Evolutionary conservation across 2,797 vertebrate genomes (phyloP), one percentile per base, ranked within the genome.

Genomic region (Xenopus petersii): DNA sequence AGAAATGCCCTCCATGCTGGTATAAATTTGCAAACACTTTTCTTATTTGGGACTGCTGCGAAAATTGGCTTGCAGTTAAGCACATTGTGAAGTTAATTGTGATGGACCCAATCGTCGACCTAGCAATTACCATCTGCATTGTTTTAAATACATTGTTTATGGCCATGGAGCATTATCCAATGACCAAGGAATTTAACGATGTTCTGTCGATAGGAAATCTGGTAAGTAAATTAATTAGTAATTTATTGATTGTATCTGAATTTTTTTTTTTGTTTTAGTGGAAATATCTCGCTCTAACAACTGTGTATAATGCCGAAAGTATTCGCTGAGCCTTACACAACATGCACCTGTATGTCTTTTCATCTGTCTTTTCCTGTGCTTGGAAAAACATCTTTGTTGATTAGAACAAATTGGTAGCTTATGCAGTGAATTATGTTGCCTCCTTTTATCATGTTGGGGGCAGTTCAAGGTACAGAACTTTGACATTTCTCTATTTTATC

Each of bases 111-210:
- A 90, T 99, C 81, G 90, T 91, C 42, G 98, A 99, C 85, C 88
- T 99, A 51, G 84, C 91, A 42, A 92, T 99, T 82, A 99, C 97
- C 13, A 87, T 98, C 81, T 99, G 98, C 82, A 99, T 99, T 81
- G 90, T 98, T 60, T 85, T 98, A 81, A 99, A 99, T 84, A 99
- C 98, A 0, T 0, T 96, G 0, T 99, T 99, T 81, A 99, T 99
- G 98, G 93, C 97, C 51, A 95, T 99, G 96, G 98, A 99, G 73
- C 94, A 95, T 86, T 76, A 96, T 67, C 93, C 92, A 68, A 95
- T 95, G 93, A 75, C 80, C 0, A 0, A 0, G 0, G 0, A 15
- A 1, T 98, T 97, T 70, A 3, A 0, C 1, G 0, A 2, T 0
- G 87, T 93, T 58, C 92, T 99, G 21, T 0, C 0, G 77, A 76